Base-by-base conservation (phyloP, 2,888 invertebrate species). In the Drosophila ezoana region DNA sequence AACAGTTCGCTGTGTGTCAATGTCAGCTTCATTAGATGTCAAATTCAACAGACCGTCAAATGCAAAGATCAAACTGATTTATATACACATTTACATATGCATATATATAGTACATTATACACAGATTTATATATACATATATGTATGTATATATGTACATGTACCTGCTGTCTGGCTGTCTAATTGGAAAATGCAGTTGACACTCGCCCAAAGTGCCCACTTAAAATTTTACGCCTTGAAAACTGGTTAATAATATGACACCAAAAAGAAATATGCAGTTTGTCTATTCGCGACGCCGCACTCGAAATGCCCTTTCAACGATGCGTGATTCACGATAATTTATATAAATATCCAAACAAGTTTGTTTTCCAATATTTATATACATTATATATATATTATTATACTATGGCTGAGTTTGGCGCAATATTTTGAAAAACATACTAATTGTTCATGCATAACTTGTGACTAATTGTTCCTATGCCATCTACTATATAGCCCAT, bases 121-220 rank as follows among this genome's bases (percentile, higher is more conserved):
- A 38, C 8, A 28, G 28, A 28, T 8, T 6, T 2, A 28, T 38
- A n/a, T 11, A 40, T 38, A 11, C 8, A 14, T 1, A 43, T 20
- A 20, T 38, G n/a, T 11, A 40, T 38, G n/a, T 11, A 14, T 1
- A 43, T 20, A 20, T 47, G 13, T 18, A 14, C 18, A 11, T 2
- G 9, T 41, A 18, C 5, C 13, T 6, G 14, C 13, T 38, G 33
- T 44, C 20, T 48, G 60, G 45, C 40, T 60, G 35, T 47, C 16
- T 56, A 28, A 33, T 43, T 57, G 49, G 33, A 58, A 73, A 65
- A 58, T 70, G 68, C 76, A 80, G 72, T 72, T 68, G 76, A 60
- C 68, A 73, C 72, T 71, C 45, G 49, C 44, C 57, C 47, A 28
- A 41, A 44, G 52, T 66, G 66, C 72, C 74, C 81, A 79, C 80